Evolutionary conservation across 2,797 vertebrate species (phyloP), one percentile per base, ranked within the genome.

Genomic region (Sebastolobus altivelis): DNA sequence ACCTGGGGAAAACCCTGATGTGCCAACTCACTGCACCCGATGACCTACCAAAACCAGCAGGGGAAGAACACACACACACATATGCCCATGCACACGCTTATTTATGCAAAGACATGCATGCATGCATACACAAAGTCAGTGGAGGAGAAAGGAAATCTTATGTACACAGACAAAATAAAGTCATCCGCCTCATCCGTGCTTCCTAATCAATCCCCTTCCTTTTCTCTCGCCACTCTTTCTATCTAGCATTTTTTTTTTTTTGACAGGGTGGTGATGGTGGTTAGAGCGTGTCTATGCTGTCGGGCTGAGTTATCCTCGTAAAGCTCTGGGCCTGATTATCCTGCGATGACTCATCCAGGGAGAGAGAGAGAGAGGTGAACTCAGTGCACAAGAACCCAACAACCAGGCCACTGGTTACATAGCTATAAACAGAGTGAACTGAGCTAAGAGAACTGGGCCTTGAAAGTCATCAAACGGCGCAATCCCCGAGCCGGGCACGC

Each of bases 281-380:
- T 89, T 85, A 81, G 72, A 88, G 88, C 65, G 66, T 78, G 83
- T 93, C 90, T 87, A 72, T 72, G 75, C 80, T 92, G 91, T 89
- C 82, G 55, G 65, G 71, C 87, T 82, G 84, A 91, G 92, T 93
- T 94, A 92, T 92, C 93, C 91, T 91, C 38, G 85, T 91, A 93
- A 91, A 93, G 90, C 94, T 94, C 91, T 93, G 93, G 91, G 89
- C 88, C 89, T 93, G 93, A 94, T 94, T 94, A 94, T 93, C 92
- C 92, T 85, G 87, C 65, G 46, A 88, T 95, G 94, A 94, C 91
- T 94, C 94, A 95, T 87, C 81, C 75, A 73, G 81, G 46, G 92
- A 27, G 62, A 25, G 63, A 74, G 88, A 80, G 77, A 78, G 84
- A 82, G 90, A 92, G 93, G 91, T 93, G 91, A 93, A 94, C 80